Base-by-base conservation (phyloP, 2,113 vertebrate species). In the Panthera uncia region DNA sequence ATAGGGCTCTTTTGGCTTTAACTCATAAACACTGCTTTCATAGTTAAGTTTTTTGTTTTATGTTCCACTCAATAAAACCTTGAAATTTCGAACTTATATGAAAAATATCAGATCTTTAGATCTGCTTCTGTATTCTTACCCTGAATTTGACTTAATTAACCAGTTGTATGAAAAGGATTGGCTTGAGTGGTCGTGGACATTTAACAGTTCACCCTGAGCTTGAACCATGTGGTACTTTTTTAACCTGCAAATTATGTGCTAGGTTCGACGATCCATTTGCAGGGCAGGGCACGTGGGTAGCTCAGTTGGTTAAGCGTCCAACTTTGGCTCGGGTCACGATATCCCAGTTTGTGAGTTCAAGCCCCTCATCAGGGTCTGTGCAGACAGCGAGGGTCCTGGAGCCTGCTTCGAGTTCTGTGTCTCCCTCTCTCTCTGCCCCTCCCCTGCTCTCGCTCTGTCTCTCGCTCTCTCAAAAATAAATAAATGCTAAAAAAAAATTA, bases 101-200 rank as follows among this genome's bases (percentile, higher is more conserved):
- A 84, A 88, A 74, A 74, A 80, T 89, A 36, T 63, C 1, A 89
- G 63, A 79, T 94, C 15, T 4, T 76, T 95, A 38, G 65, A 31
- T 8, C 3, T 66, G 38, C 11, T 76, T 97, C 65, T 95, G 14
- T 65, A 29, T n/a, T 16, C 5, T 84, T 94, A 63, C 41, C 91
- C 66, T 94, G 93, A 96, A 55, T 97, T 79, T 65, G 48, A 93
- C 14, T 80, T 92, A 81, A 89, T 93, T 87, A 85, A 68, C 29
- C 78, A 84, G 63, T n/a, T 93, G 7, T 68, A 38, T 89, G 27
- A 89, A 69, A 79, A 96, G 9, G 3, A 76, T 69, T 88, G 41
- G 36, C 36, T 95, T 0, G 4, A 50, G 61, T 69, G 36, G 29
- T 81, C 90, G 31, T 3, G 1, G 80, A 93, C 45, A 82, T 79